These are phyloP conservation scores for Diplodus sargus DNA, from an alignment of 2,797 vertebrate species.

Conservation along the genomic window DNA sequence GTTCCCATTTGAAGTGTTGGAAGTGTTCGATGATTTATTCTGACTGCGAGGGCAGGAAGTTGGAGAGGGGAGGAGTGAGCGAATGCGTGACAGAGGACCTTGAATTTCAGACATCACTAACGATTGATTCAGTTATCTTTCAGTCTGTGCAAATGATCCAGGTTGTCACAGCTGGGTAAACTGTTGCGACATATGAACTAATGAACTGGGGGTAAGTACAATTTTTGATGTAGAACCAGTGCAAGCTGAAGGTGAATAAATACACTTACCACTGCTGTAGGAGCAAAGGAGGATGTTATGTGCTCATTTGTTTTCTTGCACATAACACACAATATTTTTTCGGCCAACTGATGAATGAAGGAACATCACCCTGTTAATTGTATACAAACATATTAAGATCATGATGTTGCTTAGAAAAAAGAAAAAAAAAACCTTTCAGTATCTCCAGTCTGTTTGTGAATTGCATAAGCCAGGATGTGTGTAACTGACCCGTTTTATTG, in stretches of 20 bases:
- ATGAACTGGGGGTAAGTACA: slow-evolving; percentile 12
- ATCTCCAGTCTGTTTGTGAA: not conserved
- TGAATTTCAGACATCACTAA: slow-evolving; percentile 38
- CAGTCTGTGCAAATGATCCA: slow-evolving; percentile 46
- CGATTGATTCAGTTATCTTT: slow-evolving; percentile 55
- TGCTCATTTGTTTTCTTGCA: not conserved
- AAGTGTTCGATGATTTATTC: slow-evolving; percentile 30
- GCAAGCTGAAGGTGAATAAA: slow-evolving; percentile 9
- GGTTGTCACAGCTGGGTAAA: slow-evolving; percentile 64
- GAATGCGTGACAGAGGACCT: slow-evolving; percentile 33
- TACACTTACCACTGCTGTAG: not conserved
- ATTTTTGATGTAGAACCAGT: slow-evolving; percentile 15
- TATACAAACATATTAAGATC: slow-evolving; percentile 8
- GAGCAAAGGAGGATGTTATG: not conserved
- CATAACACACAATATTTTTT: not conserved
- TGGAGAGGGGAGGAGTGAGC: not conserved
- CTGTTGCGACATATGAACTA: slow-evolving; percentile 44
- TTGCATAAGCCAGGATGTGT: slow-evolving; percentile 26
- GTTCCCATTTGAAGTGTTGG: slow-evolving; percentile 14
- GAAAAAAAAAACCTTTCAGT: not conserved
- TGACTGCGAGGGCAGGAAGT: slow-evolving; percentile 7
- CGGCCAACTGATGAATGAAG: not conserved
- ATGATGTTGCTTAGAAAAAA: not conserved
- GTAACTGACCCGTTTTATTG: slow-evolving; percentile 30
- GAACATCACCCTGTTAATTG: not conserved